Percentiles rank a stretch among this genome's conserved stretches.
phyloP scores from a whole-genome alignment of 1,140 invertebrate genomes.

The Scaptomyza pallida region DNA sequence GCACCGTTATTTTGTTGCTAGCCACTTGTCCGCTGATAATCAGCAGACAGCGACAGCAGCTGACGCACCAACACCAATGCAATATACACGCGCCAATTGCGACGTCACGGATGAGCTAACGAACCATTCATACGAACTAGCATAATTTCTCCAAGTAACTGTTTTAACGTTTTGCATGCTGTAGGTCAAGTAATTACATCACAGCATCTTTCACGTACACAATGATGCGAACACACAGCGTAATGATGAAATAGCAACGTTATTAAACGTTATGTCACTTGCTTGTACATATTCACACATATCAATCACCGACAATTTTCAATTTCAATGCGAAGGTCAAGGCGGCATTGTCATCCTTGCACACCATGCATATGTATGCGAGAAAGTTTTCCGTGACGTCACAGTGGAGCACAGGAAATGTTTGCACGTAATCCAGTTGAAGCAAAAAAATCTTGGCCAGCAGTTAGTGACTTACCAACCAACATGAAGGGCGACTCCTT shows the following conservation, averaged over 20 bases:
- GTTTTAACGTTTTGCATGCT: background rate
- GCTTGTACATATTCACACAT: background rate
- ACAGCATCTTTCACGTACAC: constrained; percentile 20
- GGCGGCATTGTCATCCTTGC: constrained; percentile 18
- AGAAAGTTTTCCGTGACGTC: constrained; percentile 54
- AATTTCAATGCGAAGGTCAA: constrained; percentile 37
- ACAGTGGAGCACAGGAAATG: constrained; percentile 5
- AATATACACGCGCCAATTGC: constrained; percentile 52
- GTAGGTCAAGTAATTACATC: constrained; percentile 50
- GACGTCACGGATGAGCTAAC: constrained; percentile 62
- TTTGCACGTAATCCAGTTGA: background rate
- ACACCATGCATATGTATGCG: constrained; percentile 9
- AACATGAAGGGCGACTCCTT: constrained; percentile 89
- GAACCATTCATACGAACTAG: background rate
- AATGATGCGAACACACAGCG: background rate
- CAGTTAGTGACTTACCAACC: constrained; percentile 85
- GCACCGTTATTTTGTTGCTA: constrained; percentile 49
- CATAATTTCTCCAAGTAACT: background rate
- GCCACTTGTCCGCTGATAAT: constrained; percentile 44
- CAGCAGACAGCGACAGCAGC: constrained; percentile 45
- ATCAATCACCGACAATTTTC: too few species aligned
- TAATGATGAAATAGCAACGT: constrained; percentile 15
- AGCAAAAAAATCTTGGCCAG: background rate
- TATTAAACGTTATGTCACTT: constrained; percentile 56
- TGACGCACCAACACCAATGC: constrained; percentile 20